These are phyloP conservation scores for Drosophila rubida DNA, from an alignment of 2,888 invertebrate species.

Conservation along the genomic window DNA sequence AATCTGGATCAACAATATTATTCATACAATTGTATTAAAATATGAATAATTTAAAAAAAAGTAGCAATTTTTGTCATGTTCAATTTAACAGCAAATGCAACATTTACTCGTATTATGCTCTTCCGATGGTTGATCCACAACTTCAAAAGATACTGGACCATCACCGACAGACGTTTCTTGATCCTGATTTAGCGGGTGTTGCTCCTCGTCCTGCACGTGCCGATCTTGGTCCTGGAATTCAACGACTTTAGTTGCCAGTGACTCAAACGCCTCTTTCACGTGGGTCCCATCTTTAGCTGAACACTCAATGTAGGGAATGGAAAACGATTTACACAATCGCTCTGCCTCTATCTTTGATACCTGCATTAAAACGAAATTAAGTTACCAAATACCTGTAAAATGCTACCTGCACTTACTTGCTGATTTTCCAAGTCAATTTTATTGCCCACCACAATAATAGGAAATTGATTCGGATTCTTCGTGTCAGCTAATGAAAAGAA, in stretches of 20 bases:
- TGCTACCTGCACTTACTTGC: background rate
- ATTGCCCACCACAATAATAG: background rate
- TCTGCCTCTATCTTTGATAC: background rate
- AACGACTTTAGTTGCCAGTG: background rate
- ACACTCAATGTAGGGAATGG: background rate
- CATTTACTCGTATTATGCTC: too few relatives aligned
- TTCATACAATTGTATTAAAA: too few relatives aligned
- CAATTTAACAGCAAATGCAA: too few relatives aligned
- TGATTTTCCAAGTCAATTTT: background rate
- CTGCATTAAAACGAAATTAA: background rate
- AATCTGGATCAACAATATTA: too few relatives aligned
- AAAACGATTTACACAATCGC: background rate
- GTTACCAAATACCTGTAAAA: background rate
- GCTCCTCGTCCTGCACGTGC: too few relatives aligned
- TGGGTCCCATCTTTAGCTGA: background rate
- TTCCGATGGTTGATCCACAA: too few relatives aligned
- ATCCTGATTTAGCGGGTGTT: too few relatives aligned
- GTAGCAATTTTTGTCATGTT: too few relatives aligned
- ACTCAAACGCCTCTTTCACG: background rate
- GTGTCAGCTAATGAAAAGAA: constrained; percentile 92
- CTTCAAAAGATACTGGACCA: too few relatives aligned
- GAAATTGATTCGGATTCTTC: background rate
- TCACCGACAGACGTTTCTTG: too few relatives aligned
- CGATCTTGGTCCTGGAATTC: background rate
- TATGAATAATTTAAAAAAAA: too few relatives aligned